Evolutionary conservation across 2,888 invertebrate genomes (phyloP).

Genomic region (Antheraea yamamai): DNA sequence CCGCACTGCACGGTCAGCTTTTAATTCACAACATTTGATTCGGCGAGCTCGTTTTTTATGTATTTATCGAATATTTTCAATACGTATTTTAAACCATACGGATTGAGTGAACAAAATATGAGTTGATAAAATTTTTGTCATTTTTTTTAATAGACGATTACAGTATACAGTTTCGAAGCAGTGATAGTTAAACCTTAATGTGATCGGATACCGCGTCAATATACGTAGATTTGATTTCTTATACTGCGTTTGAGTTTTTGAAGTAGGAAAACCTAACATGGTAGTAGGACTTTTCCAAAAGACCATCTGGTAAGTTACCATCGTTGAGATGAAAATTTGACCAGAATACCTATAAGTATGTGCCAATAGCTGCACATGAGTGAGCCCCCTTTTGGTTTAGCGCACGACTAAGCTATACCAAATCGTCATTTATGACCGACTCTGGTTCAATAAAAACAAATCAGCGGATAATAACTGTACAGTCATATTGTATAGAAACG

Average conservation of each 20-base stretch:
- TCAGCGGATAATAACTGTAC: too few species aligned
- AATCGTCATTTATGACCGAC: background rate
- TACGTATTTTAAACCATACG: background rate
- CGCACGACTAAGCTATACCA: background rate
- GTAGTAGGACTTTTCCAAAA: background rate
- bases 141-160: too few species aligned
- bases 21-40: constrained; percentile 40
- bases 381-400: background rate
- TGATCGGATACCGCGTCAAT: background rate
- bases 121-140: too few species aligned
- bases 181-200: background rate
- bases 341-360: background rate
- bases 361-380: constrained; percentile 1
- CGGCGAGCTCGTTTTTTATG: background rate
- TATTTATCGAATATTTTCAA: background rate
- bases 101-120: too few species aligned
- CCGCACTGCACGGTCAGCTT: constrained; percentile 40
- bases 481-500: too few species aligned
- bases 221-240: background rate
- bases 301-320: background rate
- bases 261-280: background rate
- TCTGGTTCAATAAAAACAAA: background rate
- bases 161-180: too few species aligned
- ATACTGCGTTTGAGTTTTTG: background rate
- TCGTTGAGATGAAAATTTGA: background rate